Evolutionary conservation across 2,797 vertebrate species (phyloP), one percentile per base, ranked within the genome.

Genomic region (Sebastes vulpes): DNA sequence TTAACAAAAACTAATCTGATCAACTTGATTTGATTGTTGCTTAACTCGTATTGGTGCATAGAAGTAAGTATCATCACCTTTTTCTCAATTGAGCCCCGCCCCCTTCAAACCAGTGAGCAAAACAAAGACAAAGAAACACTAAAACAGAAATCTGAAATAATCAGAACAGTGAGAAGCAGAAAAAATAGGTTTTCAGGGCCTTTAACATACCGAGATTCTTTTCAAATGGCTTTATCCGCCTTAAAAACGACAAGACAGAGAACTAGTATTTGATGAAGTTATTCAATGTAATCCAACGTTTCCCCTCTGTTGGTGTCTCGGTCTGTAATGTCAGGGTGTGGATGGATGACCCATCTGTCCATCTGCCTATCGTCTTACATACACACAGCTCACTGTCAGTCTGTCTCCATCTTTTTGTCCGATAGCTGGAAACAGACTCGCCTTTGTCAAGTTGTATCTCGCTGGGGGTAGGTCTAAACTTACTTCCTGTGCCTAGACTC

Each of bases 361-460:
- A 57, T 82, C 83, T 88, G 48, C 1, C 79, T 75, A 87, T 94
- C 89, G 11, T 70, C 72, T 93, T 94, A 92, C 92, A 90, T 67
- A 32, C 77, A 68, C 79, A 69, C 79, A 60, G 50, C 81, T 81
- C 54, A 31, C 82, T 86, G 85, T 86, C 86, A 80, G 84, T 73
- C 78, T 48, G 72, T 52, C 87, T 86, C 58, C 68, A 66, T 79
- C 75, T 65, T 59, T 72, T 59, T 79, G 80, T 85, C 73, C 79
- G 85, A 58, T 6, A 48, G 31, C 57, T 58, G 53, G 35, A 81
- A 65, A 92, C 92, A 91, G 90, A 85, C 83, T 66, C 3, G 20
- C 81, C 79, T 90, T 92, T 94, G 92, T 93, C 56, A 29, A 38
- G 48, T 57, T 46, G 59, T 28, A 56, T 63, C 70, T 78, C 3